These are phyloP conservation scores for Gymnoscelis rufifasciata DNA, from an alignment of 2,888 invertebrate genomes.

Conservation along the genomic window DNA sequence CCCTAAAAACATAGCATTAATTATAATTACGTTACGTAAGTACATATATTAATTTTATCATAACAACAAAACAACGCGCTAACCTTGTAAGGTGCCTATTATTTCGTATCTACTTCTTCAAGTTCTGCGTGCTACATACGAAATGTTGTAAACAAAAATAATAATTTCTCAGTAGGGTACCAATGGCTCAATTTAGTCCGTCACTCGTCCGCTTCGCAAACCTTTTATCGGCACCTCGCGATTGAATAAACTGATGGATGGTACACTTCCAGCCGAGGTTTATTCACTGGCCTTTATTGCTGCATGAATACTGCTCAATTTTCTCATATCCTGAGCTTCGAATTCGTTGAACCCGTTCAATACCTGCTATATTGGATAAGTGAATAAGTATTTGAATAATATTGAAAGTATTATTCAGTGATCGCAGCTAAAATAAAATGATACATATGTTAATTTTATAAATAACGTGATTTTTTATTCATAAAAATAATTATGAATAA, in stretches of 20 bases:
- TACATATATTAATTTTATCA: too few relatives aligned
- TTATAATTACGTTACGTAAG: too few relatives aligned
- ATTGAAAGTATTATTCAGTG: too few relatives aligned
- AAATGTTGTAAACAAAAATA: background rate
- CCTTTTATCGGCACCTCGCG: conserved; percentile 17
- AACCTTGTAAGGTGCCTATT: too few relatives aligned
- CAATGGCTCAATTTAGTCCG: conserved; percentile 11
- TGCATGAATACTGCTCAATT: conserved; percentile 9
- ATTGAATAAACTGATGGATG: conserved; percentile 28
- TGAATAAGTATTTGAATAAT: conserved; percentile 18
- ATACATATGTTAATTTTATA: too few relatives aligned
- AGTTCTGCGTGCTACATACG: background rate
- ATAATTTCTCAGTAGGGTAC: conserved; percentile 2
- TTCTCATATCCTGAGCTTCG: background rate
- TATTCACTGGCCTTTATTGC: conserved; percentile 1
- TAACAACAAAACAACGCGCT: too few relatives aligned
- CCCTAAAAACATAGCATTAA: too few relatives aligned
- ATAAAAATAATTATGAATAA: too few relatives aligned
- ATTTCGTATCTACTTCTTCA: background rate
- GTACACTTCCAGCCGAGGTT: conserved; percentile 17
- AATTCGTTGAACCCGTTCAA: conserved; percentile 16
- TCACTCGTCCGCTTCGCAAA: conserved; percentile 15
- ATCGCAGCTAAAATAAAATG: too few relatives aligned
- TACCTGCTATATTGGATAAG: conserved; percentile 16
- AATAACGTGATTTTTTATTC: too few relatives aligned